A percentile compares a stretch with the other conserved stretches of the same genome.
Evolutionary conservation across 2,888 invertebrate species (phyloP).

Genomic region (Pogonocherus hispidulus): DNA sequence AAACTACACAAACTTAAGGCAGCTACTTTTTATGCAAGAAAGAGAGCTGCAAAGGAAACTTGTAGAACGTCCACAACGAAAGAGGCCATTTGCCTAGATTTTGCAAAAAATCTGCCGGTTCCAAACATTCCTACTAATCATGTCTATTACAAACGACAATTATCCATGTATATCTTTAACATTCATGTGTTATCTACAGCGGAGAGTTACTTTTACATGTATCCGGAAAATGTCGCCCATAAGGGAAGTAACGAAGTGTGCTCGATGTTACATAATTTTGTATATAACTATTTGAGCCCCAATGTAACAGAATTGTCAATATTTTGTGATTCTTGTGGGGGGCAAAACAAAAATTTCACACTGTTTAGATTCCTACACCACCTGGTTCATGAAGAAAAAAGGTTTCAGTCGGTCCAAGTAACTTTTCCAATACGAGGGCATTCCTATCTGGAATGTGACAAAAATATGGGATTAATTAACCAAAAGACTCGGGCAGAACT

Average conservation of each 20-base stretch:
- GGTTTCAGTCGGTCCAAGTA: slow-evolving; percentile 23
- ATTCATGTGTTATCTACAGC: slow-evolving; percentile 26
- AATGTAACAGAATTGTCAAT: slow-evolving; percentile 13
- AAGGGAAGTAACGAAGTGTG: slow-evolving; percentile 17
- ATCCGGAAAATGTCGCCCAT: slow-evolving; percentile 13
- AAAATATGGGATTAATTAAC: slow-evolving; percentile 27
- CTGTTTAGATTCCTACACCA: slow-evolving; percentile 19
- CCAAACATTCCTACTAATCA: slow-evolving; percentile 23
- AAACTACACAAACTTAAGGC: slow-evolving; percentile 29
- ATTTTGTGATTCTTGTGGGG: slow-evolving; percentile 24
- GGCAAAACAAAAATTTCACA: slow-evolving; percentile 27
- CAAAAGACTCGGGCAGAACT: slow-evolving; percentile 19
- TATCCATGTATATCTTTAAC: slow-evolving; percentile 18
- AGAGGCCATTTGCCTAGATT: slow-evolving; percentile 24
- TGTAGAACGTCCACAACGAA: slow-evolving; percentile 11
- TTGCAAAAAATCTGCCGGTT: slow-evolving; percentile 12
- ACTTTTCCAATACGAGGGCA: slow-evolving; percentile 31
- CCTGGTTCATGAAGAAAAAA: slow-evolving; percentile 17
- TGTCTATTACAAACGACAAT: slow-evolving; percentile 21
- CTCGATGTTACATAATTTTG: slow-evolving; percentile 17
- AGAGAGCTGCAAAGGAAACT: slow-evolving; percentile 27
- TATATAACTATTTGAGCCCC: neutral
- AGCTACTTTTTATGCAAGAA: slow-evolving; percentile 32
- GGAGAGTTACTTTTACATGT: slow-evolving; percentile 11
- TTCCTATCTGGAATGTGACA: slow-evolving; percentile 28